Conservation (phyloP, 2,113 vertebrate genomes). For the Diglossa brunneiventris region DNA sequence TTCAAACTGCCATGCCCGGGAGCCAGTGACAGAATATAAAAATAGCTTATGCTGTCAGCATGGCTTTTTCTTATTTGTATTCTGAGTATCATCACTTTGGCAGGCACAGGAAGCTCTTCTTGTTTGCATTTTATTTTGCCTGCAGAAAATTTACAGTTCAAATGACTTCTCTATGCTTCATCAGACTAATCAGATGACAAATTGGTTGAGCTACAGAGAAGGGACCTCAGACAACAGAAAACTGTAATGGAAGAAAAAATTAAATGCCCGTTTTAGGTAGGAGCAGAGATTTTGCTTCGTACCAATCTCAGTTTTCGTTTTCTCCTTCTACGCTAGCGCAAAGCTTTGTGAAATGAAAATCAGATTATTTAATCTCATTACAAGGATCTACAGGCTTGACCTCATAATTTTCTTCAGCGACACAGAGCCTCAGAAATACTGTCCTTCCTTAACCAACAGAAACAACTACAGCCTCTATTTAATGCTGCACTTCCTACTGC, state of each 20-base stretch:
- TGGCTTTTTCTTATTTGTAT: constrained; percentile 81
- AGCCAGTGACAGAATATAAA: constrained; percentile 71
- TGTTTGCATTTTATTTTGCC: constrained; percentile 78
- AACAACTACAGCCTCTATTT: not conserved
- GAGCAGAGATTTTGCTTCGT: not conserved
- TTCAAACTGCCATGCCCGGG: constrained; percentile 62
- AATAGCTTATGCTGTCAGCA: constrained; percentile 82
- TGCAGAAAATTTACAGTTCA: constrained; percentile 78
- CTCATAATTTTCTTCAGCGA: not conserved
- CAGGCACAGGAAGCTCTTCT: constrained; percentile 77
- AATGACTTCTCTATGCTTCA: constrained; percentile 75
- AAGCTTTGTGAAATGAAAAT: constrained; percentile 1
- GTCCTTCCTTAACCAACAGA: not conserved
- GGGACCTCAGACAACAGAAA: constrained; percentile 67
- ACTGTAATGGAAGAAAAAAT: constrained; percentile 39
- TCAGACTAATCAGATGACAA: constrained; percentile 76
- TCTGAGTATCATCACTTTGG: constrained; percentile 81
- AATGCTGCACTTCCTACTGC: not conserved
- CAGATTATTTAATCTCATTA: constrained; percentile 45
- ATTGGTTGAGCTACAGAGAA: constrained; percentile 73
- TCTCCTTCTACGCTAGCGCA: not conserved
- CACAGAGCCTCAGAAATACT: not conserved
- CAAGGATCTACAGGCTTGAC: not conserved
- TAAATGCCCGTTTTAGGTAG: constrained; percentile 5
- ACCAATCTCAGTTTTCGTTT: not conserved